Base-by-base conservation (phyloP, 2,888 invertebrate genomes). In the Pandemis corylana region DNA sequence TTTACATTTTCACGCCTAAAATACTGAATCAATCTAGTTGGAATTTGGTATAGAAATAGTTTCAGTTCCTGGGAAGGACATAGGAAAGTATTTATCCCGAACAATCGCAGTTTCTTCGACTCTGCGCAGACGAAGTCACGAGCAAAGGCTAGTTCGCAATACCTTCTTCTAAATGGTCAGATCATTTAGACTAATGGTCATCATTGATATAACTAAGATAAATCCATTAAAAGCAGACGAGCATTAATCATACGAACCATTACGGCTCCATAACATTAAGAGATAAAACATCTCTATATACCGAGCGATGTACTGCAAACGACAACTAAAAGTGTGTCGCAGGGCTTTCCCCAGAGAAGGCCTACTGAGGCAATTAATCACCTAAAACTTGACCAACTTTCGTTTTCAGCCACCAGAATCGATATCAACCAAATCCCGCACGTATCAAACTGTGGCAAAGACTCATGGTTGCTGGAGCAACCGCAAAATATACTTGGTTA, bases 291-390 rank as follows among this genome's bases (percentile, higher is more conserved):
- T 42, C 65, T 66, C 59, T 36, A 65, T 44, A 61, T 41, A 66
- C 59, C 12, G 6, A 3, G 66, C 13, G 13, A 20, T 59, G 65
- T 71, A 65, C 65, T 63, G 71, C 46, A 64, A 71, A 71, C 66
- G 59, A 49, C 59, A 66, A 15, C 71, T 71, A 49, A 59, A 66
- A 66, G 49, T 66, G 59, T 66, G 59, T 61, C 59, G 59, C 59
- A 66, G 56, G 53, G 13, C 42, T 20, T 42, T 64, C 70, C 28
- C 70, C 63, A 56, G 72, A 28, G 72, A 15, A 46, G 44, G 44
- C 36, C 56, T 53, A 12, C 1, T 5, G 44, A 44, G 56, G 64
- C 42, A 64, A 73, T 73, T 64, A 73, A 68, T 73, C 73, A 73
- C 68, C 44, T 59, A 36, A 20, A 44, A 49, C 56, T 64, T 68